Base-by-base conservation (phyloP, 2,797 vertebrate genomes). In the Peromyscus eremicus region DNA sequence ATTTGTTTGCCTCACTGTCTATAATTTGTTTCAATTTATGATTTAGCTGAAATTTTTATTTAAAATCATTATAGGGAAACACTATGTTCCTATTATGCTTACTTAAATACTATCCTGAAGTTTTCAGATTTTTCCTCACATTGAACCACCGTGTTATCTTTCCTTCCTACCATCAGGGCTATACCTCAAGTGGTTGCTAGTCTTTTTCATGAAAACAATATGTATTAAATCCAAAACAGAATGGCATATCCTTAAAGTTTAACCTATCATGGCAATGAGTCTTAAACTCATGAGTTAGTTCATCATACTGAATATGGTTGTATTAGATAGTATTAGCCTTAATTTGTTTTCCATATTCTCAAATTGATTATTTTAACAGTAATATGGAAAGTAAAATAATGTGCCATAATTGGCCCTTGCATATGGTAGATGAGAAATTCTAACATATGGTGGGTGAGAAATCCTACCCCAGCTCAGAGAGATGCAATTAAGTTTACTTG, bases 361-460 rank as follows among this genome's bases (percentile, higher is more conserved):
- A 83, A 64, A n/a, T 57, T 86, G 75, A 83, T 68, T 88, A 57
- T 83, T 83, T 94, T 55, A 91, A 79, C 19, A 66, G 76, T 23
- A 17, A 37, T n/a, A 3, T 75, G 55, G 70, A 52, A 92, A 71
- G 66, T 66, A 71, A 85, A 87, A 34, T 62, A 37, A 29, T 46
- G 43, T 21, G 21, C 32, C 60, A 1, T 71, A 60, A 87, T 40
- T 64, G 66, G 32, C 55, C 62, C 73, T 66, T 92, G 46, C 8
- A 82, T 34, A 43, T 68, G 14, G 40, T 55, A 40, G 83, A 73
- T 37, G 21, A 73, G 27, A 49, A 49, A 49, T 49, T 49, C 73
- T 66, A 90, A n/a, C 8, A 82, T 34, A 43, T 68, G 11, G 49
- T 60, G 49, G 83, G 73, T 37, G 21, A 73, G 27, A 75, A 40